These are phyloP conservation scores for Drosophila barbarae DNA, from an alignment of 2,888 invertebrate genomes.

Conservation along the genomic window DNA sequence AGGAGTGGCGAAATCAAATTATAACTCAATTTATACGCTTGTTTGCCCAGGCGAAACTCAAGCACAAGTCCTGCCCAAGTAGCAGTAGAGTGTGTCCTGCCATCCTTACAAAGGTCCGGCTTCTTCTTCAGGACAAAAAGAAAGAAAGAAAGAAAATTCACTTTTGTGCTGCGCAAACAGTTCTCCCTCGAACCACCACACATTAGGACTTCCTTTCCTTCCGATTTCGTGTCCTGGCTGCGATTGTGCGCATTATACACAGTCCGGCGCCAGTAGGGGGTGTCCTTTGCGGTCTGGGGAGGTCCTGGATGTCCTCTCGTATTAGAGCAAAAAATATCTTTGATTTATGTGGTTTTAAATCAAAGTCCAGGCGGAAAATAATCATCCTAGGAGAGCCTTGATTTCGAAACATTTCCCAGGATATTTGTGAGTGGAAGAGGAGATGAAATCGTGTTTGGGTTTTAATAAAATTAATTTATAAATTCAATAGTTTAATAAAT, in stretches of 20 bases:
- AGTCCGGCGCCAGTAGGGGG: slow-evolving; percentile 20
- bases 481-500: neutral
- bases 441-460: neutral
- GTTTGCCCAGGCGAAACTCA: slow-evolving; percentile 56
- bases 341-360: slow-evolving; percentile 68
- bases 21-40: slow-evolving; percentile 68
- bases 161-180: slow-evolving; percentile 59
- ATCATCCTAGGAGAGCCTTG: slow-evolving; percentile 30
- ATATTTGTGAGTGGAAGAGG: neutral
- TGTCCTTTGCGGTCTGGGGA: slow-evolving; percentile 6
- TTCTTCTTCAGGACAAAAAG: slow-evolving; percentile 1
- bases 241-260: slow-evolving; percentile 71
- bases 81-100: slow-evolving; percentile 40
- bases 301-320: slow-evolving; percentile 2
- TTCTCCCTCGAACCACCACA: slow-evolving; percentile 26
- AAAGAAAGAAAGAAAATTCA: slow-evolving; percentile 51
- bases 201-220: slow-evolving; percentile 33
- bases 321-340: slow-evolving; percentile 59
- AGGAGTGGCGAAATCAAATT: slow-evolving; percentile 47
- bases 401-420: slow-evolving; percentile 44
- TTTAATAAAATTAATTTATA: neutral
- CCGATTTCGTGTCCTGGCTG: slow-evolving; percentile 59
- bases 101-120: slow-evolving; percentile 43
- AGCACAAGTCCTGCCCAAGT: slow-evolving; percentile 37
- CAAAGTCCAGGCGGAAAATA: slow-evolving; percentile 48